These are phyloP conservation scores for Anguilla obscura DNA, from an alignment of 2,797 vertebrate genomes.

Conservation along the genomic window DNA sequence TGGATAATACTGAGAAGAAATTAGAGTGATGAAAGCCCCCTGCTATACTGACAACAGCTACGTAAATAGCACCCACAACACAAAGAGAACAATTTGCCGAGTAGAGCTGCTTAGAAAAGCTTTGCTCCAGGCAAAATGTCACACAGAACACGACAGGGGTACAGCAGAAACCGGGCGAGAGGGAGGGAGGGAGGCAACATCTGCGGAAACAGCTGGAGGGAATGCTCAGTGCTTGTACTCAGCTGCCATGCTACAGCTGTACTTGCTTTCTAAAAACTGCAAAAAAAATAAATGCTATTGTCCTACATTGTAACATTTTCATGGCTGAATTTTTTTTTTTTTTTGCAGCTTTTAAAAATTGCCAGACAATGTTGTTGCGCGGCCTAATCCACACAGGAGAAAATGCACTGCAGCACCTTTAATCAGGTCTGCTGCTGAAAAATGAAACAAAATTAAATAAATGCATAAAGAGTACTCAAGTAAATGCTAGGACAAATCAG, in stretches of 20 bases:
- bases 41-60: background rate
- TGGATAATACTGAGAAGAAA: background rate
- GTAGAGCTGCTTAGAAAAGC: background rate
- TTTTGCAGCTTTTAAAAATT: background rate
- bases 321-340: background rate
- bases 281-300: background rate
- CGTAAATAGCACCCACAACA: background rate
- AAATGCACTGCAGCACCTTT: background rate
- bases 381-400: background rate
- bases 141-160: background rate
- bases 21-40: background rate
- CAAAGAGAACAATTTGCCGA: background rate
- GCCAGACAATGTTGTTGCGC: background rate
- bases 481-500: background rate
- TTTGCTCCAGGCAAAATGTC: background rate
- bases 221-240: background rate
- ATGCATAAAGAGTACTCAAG: background rate
- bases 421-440: background rate
- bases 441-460: background rate
- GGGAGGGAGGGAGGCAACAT: background rate
- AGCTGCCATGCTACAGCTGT: background rate
- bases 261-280: background rate
- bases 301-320: background rate
- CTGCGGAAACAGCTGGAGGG: background rate
- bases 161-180: background rate